Percentiles rank a stretch among this genome's conserved stretches.
These are phyloP conservation scores for Synergus itoensis DNA, from an alignment of 2,888 invertebrate genomes.

Conservation along the genomic window DNA sequence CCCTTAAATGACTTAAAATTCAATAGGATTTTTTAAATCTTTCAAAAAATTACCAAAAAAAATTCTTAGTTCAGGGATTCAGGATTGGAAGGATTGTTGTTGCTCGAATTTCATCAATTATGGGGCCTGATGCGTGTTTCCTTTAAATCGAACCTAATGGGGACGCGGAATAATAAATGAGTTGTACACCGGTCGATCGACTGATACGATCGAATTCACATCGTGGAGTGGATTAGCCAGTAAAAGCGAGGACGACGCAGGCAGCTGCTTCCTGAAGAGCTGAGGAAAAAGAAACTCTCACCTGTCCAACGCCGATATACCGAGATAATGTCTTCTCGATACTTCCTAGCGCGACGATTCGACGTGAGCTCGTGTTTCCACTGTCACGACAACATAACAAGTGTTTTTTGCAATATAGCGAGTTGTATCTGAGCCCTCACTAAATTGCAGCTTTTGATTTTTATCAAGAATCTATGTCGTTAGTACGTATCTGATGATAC, in stretches of 20 bases:
- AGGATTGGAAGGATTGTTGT: background rate
- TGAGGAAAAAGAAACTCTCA: constrained; percentile 65
- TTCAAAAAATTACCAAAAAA: background rate
- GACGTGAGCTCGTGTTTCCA: constrained; percentile 44
- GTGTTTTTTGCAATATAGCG: constrained; percentile 4
- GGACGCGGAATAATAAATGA: constrained; percentile 58
- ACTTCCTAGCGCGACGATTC: constrained; percentile 57
- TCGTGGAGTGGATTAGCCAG: constrained; percentile 60
- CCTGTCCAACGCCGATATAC: constrained; percentile 67
- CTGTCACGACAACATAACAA: constrained; percentile 23
- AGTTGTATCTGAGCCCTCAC: background rate
- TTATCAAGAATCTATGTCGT: background rate
- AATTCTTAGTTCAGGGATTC: background rate
- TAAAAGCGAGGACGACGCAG: constrained; percentile 60
- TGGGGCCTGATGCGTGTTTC: constrained; percentile 12
- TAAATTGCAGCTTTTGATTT: constrained; percentile 23
- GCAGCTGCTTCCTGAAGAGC: constrained; percentile 65
- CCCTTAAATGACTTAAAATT: too few relatives aligned
- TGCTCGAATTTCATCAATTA: constrained; percentile 2
- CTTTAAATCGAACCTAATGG: constrained; percentile 54
- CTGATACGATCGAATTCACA: constrained; percentile 60
- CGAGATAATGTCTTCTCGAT: constrained; percentile 67
- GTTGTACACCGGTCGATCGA: constrained; percentile 57
- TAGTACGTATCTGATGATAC: background rate
- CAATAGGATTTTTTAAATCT: too few relatives aligned